These are phyloP conservation scores for Brenthis daphne DNA, from an alignment of 2,888 invertebrate species.

Conservation along the genomic window DNA sequence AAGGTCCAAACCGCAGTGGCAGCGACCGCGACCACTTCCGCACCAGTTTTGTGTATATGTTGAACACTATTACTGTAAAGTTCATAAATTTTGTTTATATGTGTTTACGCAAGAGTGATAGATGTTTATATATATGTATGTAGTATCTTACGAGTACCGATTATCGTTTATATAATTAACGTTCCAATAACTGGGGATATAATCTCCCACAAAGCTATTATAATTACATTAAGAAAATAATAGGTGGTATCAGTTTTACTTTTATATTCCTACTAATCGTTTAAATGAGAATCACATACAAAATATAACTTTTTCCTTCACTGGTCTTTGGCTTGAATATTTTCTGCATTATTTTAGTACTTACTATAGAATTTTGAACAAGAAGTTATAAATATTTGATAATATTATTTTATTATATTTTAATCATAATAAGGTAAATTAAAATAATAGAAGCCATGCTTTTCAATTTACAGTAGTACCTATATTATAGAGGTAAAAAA, in stretches of 20 bases:
- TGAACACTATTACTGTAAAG: constrained; percentile 54
- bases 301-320: too few relatives aligned
- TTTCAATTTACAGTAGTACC: too few relatives aligned
- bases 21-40: constrained; percentile 49
- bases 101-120: not conserved
- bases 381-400: too few relatives aligned
- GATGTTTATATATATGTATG: not conserved
- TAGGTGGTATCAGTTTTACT: not conserved
- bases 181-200: constrained; percentile 2
- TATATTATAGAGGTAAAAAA: too few relatives aligned
- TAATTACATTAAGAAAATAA: constrained; percentile 10
- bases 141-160: not conserved
- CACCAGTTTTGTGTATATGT: constrained; percentile 50
- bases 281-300: not conserved
- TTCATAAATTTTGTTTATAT: constrained; percentile 37
- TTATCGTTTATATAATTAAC: constrained; percentile 8
- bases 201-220: constrained; percentile 7
- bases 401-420: too few relatives aligned
- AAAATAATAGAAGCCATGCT: too few relatives aligned
- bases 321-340: too few relatives aligned
- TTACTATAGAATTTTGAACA: too few relatives aligned
- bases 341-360: too few relatives aligned
- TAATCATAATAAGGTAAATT: too few relatives aligned
- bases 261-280: not conserved
- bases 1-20: constrained; percentile 65